Percentiles rank a stretch among this genome's conserved stretches.
Conservation (phyloP, 2,888 invertebrate species). For the Micropterix aruncella region DNA sequence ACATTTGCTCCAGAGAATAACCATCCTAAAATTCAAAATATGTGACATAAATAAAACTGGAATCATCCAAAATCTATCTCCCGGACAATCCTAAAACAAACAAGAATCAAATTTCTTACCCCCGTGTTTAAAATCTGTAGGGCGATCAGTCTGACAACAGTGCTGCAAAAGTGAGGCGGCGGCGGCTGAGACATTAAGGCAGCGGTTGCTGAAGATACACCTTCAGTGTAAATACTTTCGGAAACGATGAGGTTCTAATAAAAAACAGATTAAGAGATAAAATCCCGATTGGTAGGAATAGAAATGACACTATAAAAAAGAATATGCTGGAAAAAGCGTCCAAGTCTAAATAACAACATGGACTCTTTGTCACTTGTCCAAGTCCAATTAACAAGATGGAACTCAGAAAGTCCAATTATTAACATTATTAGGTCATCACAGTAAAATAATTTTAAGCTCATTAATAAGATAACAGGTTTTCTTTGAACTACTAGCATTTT, state of each 20-base stretch:
- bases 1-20: slow-evolving; percentile 87
- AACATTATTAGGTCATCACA: too few species aligned
- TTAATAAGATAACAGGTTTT: too few species aligned
- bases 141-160: slow-evolving; percentile 88
- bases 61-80: neutral
- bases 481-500: too few species aligned
- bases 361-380: slow-evolving; percentile 23
- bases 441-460: too few species aligned
- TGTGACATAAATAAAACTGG: neutral
- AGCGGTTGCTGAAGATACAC: slow-evolving; percentile 69
- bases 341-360: too few species aligned
- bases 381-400: slow-evolving; percentile 28
- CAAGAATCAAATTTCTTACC: slow-evolving; percentile 36
- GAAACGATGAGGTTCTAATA: slow-evolving; percentile 65
- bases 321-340: too few species aligned
- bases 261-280: slow-evolving; percentile 5
- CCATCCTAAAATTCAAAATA: slow-evolving; percentile 41
- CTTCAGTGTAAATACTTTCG: slow-evolving; percentile 54
- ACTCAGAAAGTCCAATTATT: too few species aligned
- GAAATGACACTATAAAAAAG: neutral
- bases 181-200: slow-evolving; percentile 85
- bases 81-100: too few species aligned
- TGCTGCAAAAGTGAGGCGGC: slow-evolving; percentile 89
- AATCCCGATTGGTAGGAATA: neutral
- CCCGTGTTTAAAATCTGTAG: slow-evolving; percentile 90